phyloP scores from a whole-genome alignment of 2,797 vertebrate species.

The Echiichthys vipera region DNA sequence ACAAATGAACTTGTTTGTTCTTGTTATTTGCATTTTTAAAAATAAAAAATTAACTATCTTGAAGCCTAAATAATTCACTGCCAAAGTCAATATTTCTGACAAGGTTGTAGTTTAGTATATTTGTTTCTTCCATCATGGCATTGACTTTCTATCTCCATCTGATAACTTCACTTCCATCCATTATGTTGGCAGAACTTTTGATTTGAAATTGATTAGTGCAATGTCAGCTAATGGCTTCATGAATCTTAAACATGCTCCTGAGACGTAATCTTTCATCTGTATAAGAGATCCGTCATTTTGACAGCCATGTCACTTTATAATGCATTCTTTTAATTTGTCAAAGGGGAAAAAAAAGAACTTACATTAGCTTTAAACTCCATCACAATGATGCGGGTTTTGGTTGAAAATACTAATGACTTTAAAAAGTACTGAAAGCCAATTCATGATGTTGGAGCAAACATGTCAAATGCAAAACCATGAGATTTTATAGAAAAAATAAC shows the following conservation, averaged over 20 bases:
- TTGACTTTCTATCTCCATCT: constrained; percentile 38
- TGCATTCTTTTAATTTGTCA: constrained; percentile 13
- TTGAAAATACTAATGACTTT: too few species aligned
- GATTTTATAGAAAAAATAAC: too few species aligned
- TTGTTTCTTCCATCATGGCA: constrained; percentile 4
- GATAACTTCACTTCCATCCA: constrained; percentile 57
- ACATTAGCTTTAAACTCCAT: neutral
- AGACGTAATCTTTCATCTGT: constrained; percentile 43
- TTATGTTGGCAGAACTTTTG: constrained; percentile 58
- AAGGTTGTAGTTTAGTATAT: neutral
- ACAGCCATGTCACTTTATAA: constrained; percentile 34
- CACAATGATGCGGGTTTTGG: neutral
- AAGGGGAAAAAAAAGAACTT: neutral
- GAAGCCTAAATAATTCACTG: neutral
- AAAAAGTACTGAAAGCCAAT: too few species aligned
- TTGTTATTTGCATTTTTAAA: neutral
- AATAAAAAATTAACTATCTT: neutral
- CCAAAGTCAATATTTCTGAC: neutral
- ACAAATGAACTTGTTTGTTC: neutral
- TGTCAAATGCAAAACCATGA: too few species aligned
- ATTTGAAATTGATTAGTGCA: constrained; percentile 69
- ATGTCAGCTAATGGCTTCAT: constrained; percentile 53
- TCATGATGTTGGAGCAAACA: neutral
- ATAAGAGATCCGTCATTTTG: constrained; percentile 39
- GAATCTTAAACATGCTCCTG: constrained; percentile 42